A percentile compares a stretch with the other conserved stretches of the same genome.
Evolutionary conservation across 2,797 vertebrate species (phyloP).

Genomic region (Alectoris magna): DNA sequence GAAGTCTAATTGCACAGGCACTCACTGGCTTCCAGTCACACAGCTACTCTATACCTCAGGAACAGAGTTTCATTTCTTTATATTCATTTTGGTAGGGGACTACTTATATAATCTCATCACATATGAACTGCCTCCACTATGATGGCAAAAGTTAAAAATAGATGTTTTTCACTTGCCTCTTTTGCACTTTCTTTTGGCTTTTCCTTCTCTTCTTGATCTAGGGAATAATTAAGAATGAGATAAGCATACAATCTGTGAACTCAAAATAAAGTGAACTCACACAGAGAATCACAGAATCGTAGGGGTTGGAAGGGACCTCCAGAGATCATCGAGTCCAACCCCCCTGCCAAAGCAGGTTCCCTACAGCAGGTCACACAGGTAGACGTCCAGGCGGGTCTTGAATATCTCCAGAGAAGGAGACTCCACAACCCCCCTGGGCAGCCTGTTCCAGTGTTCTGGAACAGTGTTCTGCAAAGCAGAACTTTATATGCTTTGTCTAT

Average conservation of each 20-base stretch:
- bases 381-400: no score
- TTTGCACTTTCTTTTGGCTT: slow-evolving; percentile 69
- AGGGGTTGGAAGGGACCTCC: no score
- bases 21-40: not conserved
- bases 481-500: not conserved
- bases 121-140: slow-evolving; percentile 9
- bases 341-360: no score
- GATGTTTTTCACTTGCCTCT: slow-evolving; percentile 78
- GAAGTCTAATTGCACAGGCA: accelerated
- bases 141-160: slow-evolving; percentile 68
- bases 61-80: not conserved
- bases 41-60: not conserved
- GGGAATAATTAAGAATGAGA: slow-evolving; percentile 67
- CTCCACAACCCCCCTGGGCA: no score
- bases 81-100: not conserved
- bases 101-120: not conserved
- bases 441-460: no score
- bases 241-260: slow-evolving; percentile 14
- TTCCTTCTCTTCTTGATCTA: slow-evolving; percentile 80
- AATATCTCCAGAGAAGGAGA: no score
- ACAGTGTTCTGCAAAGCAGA: no score
- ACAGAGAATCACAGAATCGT: not conserved
- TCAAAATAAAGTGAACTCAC: slow-evolving; percentile 25
- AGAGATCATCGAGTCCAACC: no score
- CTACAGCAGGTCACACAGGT: no score